Evolutionary conservation across 2,888 invertebrate genomes (phyloP).

Genomic region (Drosophila lacicola): DNA sequence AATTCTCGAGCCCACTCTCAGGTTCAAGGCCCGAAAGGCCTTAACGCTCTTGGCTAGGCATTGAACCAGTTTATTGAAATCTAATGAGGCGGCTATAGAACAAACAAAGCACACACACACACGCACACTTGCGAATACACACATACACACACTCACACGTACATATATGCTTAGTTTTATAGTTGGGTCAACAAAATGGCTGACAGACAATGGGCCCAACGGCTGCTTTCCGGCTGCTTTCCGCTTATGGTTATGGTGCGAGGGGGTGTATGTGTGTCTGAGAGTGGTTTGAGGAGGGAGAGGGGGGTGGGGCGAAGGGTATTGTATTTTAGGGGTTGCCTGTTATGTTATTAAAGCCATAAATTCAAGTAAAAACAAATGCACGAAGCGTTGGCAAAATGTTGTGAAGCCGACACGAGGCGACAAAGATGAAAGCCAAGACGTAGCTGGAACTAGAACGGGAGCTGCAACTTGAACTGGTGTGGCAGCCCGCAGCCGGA

Average conservation of each 20-base stretch:
- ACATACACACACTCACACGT: constrained; percentile 2
- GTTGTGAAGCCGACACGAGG: constrained; percentile 42
- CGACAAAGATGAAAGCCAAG: constrained; percentile 25
- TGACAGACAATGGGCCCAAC: constrained; percentile 58
- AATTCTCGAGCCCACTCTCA: constrained; percentile 23
- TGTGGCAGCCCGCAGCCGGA: neutral
- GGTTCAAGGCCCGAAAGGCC: constrained; percentile 8
- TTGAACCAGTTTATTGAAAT: constrained; percentile 71
- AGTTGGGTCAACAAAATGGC: constrained; percentile 62
- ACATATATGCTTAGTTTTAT: constrained; percentile 26
- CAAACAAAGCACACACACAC: constrained; percentile 41
- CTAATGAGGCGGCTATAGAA: constrained; percentile 73
- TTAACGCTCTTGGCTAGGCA: constrained; percentile 46
- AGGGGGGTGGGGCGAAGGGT: neutral
- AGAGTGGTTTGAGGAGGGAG: neutral
- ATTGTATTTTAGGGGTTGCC: constrained; percentile 26
- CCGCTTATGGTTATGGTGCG: constrained; percentile 21
- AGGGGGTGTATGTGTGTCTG: constrained; percentile 1
- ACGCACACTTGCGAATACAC: constrained; percentile 7
- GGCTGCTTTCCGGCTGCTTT: constrained; percentile 27
- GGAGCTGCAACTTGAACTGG: constrained; percentile 12
- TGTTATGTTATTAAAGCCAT: constrained; percentile 70
- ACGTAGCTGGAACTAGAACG: constrained; percentile 1
- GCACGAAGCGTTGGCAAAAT: constrained; percentile 67
- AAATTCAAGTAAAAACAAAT: constrained; percentile 73